A percentile compares a stretch with the other conserved stretches of the same genome.
Conservation (phyloP, 2,797 vertebrate genomes). For the Monodelphis domestica region DNA sequence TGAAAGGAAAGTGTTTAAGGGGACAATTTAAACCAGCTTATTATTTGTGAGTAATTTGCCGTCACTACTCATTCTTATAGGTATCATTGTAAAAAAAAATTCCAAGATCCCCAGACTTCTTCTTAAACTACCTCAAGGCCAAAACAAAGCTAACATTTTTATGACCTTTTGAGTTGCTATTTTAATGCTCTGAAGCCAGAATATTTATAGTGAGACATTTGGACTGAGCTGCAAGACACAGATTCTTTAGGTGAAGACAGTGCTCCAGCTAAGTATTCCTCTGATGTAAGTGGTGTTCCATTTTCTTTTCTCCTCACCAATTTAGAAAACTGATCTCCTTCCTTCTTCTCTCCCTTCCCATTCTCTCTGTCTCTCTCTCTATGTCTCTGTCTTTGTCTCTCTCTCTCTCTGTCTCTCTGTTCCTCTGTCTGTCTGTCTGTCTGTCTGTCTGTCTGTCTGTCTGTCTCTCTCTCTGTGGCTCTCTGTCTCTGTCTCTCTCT, state of each 20-base stretch:
- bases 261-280: not conserved
- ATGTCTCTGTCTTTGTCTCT: too few species aligned
- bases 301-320: slow-evolving; percentile 33
- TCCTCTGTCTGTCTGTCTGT: too few species aligned
- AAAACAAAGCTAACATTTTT: slow-evolving; percentile 5
- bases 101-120: slow-evolving; percentile 2
- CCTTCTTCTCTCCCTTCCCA: too few species aligned
- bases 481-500: too few species aligned
- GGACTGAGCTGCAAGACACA: not conserved
- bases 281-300: not conserved
- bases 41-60: slow-evolving; percentile 1
- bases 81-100: not conserved
- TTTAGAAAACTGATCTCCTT: not conserved
- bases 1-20: not conserved
- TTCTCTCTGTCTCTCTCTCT: too few species aligned
- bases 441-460: too few species aligned
- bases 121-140: slow-evolving; percentile 4
- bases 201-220: not conserved
- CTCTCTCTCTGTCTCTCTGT: too few species aligned
- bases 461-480: too few species aligned
- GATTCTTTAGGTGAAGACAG: not conserved
- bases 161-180: not conserved
- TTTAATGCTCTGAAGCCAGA: slow-evolving; percentile 12
- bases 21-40: slow-evolving; percentile 32
- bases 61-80: not conserved